Base-by-base conservation (phyloP, 2,888 invertebrate genomes). In the Entomobrya proxima region DNA sequence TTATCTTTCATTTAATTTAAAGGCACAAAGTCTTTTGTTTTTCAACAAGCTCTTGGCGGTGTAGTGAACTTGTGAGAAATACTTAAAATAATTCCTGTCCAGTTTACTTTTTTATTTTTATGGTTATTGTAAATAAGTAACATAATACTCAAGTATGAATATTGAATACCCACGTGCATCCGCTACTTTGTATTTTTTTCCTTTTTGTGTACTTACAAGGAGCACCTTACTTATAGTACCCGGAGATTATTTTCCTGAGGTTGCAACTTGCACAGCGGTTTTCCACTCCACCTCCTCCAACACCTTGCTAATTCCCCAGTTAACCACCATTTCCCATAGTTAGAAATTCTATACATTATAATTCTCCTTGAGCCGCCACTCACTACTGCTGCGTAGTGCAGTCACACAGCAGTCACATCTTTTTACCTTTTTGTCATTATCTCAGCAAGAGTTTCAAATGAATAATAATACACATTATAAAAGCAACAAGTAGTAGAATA, bases 401-500 rank as follows among this genome's bases (percentile, higher is more conserved):
- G n/a, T n/a, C n/a, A n/a, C n/a, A n/a, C n/a, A n/a, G n/a, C 61
- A 35, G 18, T 64, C 61, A 11, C 35, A 32, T 35, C 61, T n/a
- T 64, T 1, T 35, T 64, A 5, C 11, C 24, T n/a, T 55, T 64
- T 64, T 64, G 61, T 64, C 61, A 64, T 64, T 64, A 64, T 64
- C 61, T 35, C 61, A 35, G 61, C 61, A 64, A 35, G 61, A 18
- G 44, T 13, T 5, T 44, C 18, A 52, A 52, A 21, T 52, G 52
- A 3, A 64, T 18, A 35, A 18, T 32, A 61, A 61, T 61, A 32
- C n/a, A n/a, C n/a, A 32, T 30, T 32, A 6, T 32, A 6, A 32
- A n/a, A 5, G 6, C 11, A 18, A 27, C 9, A 32, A 18, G 18
- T 35, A 13, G 58, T 58, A 58, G 35, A 64, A 18, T 64, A 32